Conservation (phyloP, 2,113 vertebrate species). For the Gallinago undulata region DNA sequence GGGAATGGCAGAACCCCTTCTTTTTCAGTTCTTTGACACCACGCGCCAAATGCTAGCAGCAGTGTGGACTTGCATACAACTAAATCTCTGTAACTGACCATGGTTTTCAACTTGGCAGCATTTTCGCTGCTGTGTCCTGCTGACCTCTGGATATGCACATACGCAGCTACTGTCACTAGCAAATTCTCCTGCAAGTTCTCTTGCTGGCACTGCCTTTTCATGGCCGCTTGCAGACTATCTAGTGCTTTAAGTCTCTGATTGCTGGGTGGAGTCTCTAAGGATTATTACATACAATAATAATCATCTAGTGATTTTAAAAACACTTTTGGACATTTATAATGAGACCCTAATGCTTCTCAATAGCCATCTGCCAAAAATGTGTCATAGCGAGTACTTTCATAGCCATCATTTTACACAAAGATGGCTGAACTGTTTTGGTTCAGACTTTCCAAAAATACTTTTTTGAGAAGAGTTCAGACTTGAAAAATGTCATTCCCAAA, state of each 20-base stretch:
- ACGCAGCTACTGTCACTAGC: background rate
- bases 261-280: background rate
- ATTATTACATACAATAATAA: background rate
- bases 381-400: background rate
- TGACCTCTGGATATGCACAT: background rate
- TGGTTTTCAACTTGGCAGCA: background rate
- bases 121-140: background rate
- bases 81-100: background rate
- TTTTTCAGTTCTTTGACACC: background rate
- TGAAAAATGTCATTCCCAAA: conserved; percentile 47
- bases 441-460: conserved; percentile 51
- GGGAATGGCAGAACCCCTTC: background rate
- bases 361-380: conserved; percentile 38
- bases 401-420: conserved; percentile 5
- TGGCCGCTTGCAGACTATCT: background rate
- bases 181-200: background rate
- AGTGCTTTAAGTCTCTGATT: background rate
- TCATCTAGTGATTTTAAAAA: background rate
- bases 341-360: conserved; percentile 1
- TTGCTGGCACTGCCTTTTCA: background rate
- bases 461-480: conserved; percentile 11
- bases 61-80: fast-evolving
- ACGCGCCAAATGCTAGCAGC: background rate
- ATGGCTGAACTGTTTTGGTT: conserved; percentile 37
- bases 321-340: background rate